Conservation (phyloP, 92 coral and sea anemone genomes). For the Heteractis magnifica region DNA sequence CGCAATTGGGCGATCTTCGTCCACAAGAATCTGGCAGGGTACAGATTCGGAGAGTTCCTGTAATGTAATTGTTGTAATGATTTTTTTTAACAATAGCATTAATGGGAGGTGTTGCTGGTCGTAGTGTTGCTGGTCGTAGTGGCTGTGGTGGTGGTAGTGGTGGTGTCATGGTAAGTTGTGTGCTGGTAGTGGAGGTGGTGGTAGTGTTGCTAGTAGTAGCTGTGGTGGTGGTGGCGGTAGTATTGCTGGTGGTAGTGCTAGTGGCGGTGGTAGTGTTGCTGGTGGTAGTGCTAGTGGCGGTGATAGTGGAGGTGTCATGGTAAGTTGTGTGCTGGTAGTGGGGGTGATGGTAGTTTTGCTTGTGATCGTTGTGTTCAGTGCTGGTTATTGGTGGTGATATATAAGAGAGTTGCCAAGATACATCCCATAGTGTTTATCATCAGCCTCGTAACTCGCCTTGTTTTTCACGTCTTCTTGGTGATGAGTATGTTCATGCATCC, state of each 20-base stretch:
- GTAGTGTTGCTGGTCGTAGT: not conserved
- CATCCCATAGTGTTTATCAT: not conserved
- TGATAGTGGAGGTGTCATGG: no score
- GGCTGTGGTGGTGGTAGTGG: not conserved
- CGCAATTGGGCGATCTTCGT: not conserved
- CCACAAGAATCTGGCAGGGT: conserved; percentile 6
- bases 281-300: no score
- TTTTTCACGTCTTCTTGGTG: conserved; percentile 3
- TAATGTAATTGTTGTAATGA: not conserved
- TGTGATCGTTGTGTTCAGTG: no score
- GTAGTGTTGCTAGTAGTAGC: not conserved
- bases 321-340: no score
- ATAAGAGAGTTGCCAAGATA: no score
- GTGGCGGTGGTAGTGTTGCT: no score
- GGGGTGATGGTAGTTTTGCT: no score
- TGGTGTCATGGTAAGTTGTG: not conserved
- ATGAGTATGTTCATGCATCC: not conserved
- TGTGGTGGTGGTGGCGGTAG: not conserved
- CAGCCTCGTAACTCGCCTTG: not conserved
- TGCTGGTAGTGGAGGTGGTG: not conserved
- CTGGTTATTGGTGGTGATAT: no score
- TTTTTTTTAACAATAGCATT: not conserved
- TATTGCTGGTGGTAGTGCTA: no score
- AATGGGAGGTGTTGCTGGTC: not conserved
- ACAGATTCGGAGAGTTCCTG: conserved; percentile 6